phyloP scores from a whole-genome alignment of 2,797 vertebrate genomes.

The Buceros bicornis region DNA sequence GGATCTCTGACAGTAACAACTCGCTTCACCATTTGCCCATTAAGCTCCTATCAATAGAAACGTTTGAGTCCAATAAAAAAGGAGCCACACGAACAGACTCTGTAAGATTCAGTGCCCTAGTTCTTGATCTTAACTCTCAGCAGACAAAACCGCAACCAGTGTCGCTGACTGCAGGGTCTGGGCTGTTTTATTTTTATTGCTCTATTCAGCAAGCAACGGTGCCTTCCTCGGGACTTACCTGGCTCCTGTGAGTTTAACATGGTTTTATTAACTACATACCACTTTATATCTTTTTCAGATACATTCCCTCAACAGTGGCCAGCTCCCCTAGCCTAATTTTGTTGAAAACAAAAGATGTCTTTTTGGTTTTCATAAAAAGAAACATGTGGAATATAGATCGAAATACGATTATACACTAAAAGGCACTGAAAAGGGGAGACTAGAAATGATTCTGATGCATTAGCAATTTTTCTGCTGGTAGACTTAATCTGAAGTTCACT shows the following conservation, averaged over 20 bases:
- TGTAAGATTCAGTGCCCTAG: neutral
- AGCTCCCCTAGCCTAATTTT: neutral
- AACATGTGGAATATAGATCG: neutral
- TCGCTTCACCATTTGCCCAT: neutral
- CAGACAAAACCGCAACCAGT: neutral
- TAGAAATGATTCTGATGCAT: neutral
- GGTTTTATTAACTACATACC: neutral
- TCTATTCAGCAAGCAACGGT: neutral
- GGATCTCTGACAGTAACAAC: neutral
- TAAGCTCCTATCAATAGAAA: neutral
- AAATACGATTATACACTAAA: neutral
- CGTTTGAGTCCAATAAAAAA: neutral
- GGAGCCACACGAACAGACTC: neutral
- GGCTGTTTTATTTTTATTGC: neutral
- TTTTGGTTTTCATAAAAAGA: neutral
- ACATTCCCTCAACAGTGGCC: neutral
- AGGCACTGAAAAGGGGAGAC: neutral
- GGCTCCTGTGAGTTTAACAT: neutral
- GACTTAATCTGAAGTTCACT: neutral
- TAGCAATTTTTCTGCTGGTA: neutral
- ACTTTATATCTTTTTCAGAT: neutral
- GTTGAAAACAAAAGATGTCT: neutral
- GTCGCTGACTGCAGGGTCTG: neutral
- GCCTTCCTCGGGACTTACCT: neutral
- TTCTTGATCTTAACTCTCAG: neutral